phyloP scores from a whole-genome alignment of 2,888 invertebrate genomes.

The Torymus aiolomorphi region DNA sequence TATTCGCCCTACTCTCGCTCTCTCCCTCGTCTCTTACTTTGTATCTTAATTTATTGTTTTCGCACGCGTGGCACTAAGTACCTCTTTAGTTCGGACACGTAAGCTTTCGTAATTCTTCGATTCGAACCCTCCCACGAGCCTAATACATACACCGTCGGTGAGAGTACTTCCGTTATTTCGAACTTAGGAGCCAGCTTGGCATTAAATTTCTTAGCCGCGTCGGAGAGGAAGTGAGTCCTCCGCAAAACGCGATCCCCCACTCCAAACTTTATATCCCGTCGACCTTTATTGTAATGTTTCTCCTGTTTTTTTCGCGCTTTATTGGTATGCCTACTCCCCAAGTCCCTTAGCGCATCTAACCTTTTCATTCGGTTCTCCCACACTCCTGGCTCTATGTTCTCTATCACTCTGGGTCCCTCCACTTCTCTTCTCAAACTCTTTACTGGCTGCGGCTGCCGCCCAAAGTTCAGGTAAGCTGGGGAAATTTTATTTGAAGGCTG shows the following conservation, averaged over 20 bases:
- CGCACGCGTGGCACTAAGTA: no score
- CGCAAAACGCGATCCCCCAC: background rate
- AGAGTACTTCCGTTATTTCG: no score
- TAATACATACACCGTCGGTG: no score
- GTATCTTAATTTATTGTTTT: no score
- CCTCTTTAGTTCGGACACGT: no score
- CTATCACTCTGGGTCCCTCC: background rate
- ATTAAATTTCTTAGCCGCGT: no score
- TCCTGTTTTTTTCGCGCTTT: background rate
- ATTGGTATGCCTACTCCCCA: background rate
- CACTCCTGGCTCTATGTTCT: background rate
- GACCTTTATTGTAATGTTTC: background rate
- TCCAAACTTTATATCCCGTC: background rate
- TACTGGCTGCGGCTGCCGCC: no score
- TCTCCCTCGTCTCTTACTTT: no score
- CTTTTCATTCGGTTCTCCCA: background rate
- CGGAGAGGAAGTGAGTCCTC: no score
- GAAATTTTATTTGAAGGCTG: background rate
- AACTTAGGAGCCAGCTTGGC: background rate
- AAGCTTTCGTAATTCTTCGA: no score
- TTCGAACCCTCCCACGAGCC: no score
- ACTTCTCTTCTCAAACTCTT: slow-evolving; percentile 4
- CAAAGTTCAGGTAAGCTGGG: background rate
- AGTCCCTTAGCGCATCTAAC: background rate
- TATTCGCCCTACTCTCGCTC: no score